These are phyloP conservation scores for Amblyopsis rosae DNA, from an alignment of 2,113 vertebrate species.

Conservation along the genomic window DNA sequence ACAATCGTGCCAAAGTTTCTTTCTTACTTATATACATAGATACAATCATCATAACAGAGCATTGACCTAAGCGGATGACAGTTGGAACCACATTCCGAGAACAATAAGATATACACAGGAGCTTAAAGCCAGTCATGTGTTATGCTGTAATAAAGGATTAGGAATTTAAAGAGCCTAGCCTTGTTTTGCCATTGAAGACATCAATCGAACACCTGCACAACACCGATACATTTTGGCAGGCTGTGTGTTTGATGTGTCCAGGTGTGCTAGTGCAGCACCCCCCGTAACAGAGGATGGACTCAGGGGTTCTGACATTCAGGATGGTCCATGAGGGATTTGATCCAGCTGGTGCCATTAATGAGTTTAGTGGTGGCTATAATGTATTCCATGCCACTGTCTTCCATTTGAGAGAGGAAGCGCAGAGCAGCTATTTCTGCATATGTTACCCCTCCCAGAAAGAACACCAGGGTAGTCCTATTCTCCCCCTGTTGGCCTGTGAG, in stretches of 20 bases:
- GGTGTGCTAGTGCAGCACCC: slow-evolving; percentile 6
- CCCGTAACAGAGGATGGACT: slow-evolving; percentile 28
- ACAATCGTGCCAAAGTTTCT: too few species aligned
- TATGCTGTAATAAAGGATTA: slow-evolving; percentile 4
- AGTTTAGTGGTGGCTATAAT: slow-evolving; percentile 96
- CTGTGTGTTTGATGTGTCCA: slow-evolving; percentile 37
- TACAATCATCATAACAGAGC: not conserved
- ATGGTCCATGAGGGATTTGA: slow-evolving; percentile 94
- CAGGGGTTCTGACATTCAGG: slow-evolving; percentile 80
- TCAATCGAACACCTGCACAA: slow-evolving; percentile 59
- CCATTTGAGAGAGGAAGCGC: slow-evolving; percentile 94
- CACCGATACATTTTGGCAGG: slow-evolving; percentile 20
- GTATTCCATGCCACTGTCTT: slow-evolving; percentile 95
- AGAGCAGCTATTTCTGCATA: slow-evolving; percentile 95
- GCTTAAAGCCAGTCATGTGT: not conserved
- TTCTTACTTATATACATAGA: not conserved
- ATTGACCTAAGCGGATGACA: not conserved
- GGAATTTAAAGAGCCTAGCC: slow-evolving; percentile 12
- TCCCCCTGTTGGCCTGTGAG: slow-evolving; percentile 91
- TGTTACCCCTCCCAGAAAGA: slow-evolving; percentile 94
- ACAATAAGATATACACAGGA: slow-evolving; percentile 4
- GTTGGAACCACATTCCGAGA: not conserved
- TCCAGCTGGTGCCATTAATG: slow-evolving; percentile 91
- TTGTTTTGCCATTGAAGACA: slow-evolving; percentile 26
- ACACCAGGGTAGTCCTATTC: slow-evolving; percentile 91